These are phyloP conservation scores for Nycticebus coucang DNA, from an alignment of 2,113 vertebrate genomes.

Conservation along the genomic window DNA sequence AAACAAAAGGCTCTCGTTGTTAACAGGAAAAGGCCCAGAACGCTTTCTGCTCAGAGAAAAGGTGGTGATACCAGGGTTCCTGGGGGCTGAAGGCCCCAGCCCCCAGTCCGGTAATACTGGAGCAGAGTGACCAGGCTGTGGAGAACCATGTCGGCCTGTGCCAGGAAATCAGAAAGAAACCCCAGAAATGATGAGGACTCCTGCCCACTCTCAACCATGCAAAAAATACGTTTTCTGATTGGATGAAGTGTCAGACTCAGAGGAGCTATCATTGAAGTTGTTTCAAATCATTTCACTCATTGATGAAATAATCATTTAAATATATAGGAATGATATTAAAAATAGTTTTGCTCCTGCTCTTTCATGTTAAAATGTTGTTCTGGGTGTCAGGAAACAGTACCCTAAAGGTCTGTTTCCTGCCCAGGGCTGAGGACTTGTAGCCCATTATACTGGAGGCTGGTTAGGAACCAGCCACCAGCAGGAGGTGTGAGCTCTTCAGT, in stretches of 20 bases:
- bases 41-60: background rate
- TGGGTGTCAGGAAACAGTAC: background rate
- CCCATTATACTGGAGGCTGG: too few relatives aligned
- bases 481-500: too few relatives aligned
- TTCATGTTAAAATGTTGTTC: background rate
- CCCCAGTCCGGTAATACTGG: background rate
- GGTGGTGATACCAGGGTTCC: background rate
- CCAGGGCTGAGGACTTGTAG: too few relatives aligned
- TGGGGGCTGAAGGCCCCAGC: background rate
- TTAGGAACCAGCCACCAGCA: too few relatives aligned
- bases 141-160: background rate
- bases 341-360: background rate
- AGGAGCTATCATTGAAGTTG: background rate
- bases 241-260: background rate
- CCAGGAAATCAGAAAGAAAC: conserved; percentile 52
- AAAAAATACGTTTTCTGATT: background rate
- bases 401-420: too few relatives aligned
- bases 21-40: conserved; percentile 25
- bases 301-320: background rate
- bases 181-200: background rate
- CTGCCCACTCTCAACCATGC: background rate
- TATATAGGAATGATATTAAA: background rate
- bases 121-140: background rate
- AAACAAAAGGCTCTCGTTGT: background rate
- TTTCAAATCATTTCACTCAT: background rate